Conservation (phyloP, 2,888 invertebrate species). For the Coelogynopora nodosa region DNA sequence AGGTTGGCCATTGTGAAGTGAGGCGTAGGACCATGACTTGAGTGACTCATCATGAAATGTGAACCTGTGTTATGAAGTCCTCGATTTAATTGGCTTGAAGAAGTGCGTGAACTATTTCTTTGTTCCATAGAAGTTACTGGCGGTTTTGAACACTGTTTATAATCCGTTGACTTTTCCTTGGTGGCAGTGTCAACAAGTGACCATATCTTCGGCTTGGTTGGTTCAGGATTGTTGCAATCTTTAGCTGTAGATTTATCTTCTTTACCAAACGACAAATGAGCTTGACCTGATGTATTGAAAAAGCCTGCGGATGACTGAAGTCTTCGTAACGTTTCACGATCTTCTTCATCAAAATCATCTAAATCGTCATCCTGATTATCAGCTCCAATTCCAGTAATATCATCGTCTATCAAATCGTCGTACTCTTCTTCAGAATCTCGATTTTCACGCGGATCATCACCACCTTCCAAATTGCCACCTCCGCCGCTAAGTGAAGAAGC, state of each 20-base stretch:
- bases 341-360: conserved; percentile 3
- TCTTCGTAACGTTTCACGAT: background rate
- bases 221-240: background rate
- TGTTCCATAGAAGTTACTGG: background rate
- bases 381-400: background rate
- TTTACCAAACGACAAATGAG: background rate
- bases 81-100: background rate
- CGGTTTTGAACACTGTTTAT: background rate
- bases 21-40: background rate
- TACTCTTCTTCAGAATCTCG: background rate
- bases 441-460: background rate
- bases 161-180: background rate
- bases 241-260: background rate
- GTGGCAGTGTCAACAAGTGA: conserved; percentile 13
- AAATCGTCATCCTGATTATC: background rate
- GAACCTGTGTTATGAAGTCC: background rate
- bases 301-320: background rate
- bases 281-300: background rate
- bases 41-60: background rate
- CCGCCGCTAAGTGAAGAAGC: background rate
- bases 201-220: conserved; percentile 18
- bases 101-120: background rate
- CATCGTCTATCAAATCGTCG: conserved; percentile 10
- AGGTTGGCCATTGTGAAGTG: background rate
- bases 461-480: background rate